Conservation (phyloP, 2,797 vertebrate genomes). For the Rousettus madagascariensis region DNA sequence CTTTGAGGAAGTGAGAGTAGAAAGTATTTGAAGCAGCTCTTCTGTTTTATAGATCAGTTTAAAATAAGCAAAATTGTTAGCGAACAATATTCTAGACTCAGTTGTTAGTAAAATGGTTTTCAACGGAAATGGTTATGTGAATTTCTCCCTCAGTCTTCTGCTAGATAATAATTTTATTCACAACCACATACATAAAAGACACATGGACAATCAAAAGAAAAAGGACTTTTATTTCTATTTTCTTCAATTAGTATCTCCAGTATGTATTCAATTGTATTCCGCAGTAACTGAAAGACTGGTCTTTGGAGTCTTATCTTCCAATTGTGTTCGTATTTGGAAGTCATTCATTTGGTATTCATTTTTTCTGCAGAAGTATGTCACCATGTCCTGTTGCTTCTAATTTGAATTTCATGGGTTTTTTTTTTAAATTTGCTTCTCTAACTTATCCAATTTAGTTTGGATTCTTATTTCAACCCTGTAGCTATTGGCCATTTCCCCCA, state of each 20-base stretch:
- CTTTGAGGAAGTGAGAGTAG: background rate
- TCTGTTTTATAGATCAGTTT: background rate
- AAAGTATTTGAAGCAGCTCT: background rate
- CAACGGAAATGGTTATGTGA: background rate
- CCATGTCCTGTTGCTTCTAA: background rate
- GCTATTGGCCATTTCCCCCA: background rate
- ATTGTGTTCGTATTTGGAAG: background rate
- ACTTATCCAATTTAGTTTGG: background rate
- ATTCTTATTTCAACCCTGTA: constrained; percentile 23
- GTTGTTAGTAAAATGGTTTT: background rate
- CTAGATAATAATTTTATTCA: background rate
- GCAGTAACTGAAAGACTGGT: background rate
- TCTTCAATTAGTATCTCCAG: background rate
- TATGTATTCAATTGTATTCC: background rate
- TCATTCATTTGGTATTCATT: background rate
- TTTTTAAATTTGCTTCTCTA: background rate
- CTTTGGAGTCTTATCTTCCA: background rate
- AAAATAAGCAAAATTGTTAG: background rate
- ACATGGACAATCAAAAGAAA: background rate
- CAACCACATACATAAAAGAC: background rate
- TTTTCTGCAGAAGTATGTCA: background rate
- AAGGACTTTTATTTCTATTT: background rate
- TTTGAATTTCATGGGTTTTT: background rate
- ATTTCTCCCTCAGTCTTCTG: background rate
- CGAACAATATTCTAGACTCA: background rate